These are phyloP conservation scores for Synchiropus splendidus DNA, from an alignment of 2,113 vertebrate genomes.

Conservation along the genomic window DNA sequence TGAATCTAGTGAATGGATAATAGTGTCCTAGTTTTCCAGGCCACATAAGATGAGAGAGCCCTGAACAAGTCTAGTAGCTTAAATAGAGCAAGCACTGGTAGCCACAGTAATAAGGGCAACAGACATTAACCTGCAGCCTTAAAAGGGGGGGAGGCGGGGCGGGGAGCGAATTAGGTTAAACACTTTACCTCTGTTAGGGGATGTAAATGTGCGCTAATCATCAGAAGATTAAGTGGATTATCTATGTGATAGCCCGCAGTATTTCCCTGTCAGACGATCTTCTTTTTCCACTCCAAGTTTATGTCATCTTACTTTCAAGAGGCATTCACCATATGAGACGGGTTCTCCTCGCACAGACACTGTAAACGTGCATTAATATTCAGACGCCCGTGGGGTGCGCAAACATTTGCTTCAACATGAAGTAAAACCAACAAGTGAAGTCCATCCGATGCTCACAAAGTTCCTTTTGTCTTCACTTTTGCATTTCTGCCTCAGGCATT, in stretches of 20 bases:
- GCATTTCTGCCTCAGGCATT: background rate
- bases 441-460: background rate
- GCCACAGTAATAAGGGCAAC: conserved; percentile 6
- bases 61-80: too few relatives aligned
- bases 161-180: conserved; percentile 24
- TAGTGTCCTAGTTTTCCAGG: too few relatives aligned
- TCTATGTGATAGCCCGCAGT: background rate
- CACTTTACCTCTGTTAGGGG: conserved; percentile 4
- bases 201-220: conserved; percentile 11
- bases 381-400: background rate
- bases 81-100: too few relatives aligned
- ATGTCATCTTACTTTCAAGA: conserved; percentile 3
- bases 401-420: background rate
- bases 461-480: background rate
- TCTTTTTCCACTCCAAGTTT: background rate
- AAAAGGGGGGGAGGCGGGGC: conserved; percentile 17
- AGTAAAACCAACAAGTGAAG: background rate
- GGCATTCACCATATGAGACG: background rate
- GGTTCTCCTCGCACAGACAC: background rate
- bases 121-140: background rate
- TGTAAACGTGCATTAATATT: background rate
- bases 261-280: conserved; percentile 2
- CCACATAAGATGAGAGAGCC: too few relatives aligned
- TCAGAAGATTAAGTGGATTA: conserved; percentile 11
- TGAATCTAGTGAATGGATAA: too few relatives aligned